These are phyloP conservation scores for Tamias sibiricus DNA, from an alignment of 2,113 vertebrate genomes.

Conservation along the genomic window DNA sequence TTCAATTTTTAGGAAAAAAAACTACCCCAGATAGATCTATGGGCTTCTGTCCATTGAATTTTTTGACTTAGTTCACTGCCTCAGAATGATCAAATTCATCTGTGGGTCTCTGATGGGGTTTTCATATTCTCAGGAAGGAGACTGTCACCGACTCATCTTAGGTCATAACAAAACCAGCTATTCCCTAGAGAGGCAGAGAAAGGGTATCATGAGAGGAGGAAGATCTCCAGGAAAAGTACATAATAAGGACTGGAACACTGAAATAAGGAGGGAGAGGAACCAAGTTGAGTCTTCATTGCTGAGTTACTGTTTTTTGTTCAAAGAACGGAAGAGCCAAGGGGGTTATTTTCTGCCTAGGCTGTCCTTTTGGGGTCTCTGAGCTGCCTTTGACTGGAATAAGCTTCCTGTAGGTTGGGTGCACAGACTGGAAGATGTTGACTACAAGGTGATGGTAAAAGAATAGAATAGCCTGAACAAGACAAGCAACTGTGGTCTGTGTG, in stretches of 20 bases:
- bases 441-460: background rate
- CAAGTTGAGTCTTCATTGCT: background rate
- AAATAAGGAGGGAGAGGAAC: background rate
- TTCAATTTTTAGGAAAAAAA: background rate
- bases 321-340: background rate
- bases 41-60: background rate
- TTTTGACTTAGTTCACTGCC: background rate
- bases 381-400: rapidly evolving
- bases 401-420: background rate
- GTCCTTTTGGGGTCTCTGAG: background rate
- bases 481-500: background rate
- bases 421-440: background rate
- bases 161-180: background rate
- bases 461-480: background rate
- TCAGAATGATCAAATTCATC: background rate
- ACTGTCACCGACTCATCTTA: background rate
- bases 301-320: background rate
- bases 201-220: background rate
- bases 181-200: background rate
- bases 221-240: background rate
- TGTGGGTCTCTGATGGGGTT: background rate
- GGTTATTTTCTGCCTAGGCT: background rate
- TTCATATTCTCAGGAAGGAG: background rate
- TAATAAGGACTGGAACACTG: no score
- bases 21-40: background rate